These are phyloP conservation scores for Pocillopora damicornis DNA, from an alignment of 64 coral and sea anemone genomes.

Conservation along the genomic window DNA sequence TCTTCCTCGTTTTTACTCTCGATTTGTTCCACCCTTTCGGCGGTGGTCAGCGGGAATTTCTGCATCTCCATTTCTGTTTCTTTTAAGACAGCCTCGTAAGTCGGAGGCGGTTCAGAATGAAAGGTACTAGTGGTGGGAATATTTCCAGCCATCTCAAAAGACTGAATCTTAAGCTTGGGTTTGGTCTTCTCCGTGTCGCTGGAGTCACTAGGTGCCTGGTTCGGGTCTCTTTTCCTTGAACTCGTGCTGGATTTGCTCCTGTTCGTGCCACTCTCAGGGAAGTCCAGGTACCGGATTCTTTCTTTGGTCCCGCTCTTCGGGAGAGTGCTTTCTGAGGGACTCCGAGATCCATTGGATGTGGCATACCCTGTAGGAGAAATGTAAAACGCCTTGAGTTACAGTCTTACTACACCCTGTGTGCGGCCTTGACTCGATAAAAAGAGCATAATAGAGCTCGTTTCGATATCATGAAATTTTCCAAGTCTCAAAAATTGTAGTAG, in stretches of 20 bases:
- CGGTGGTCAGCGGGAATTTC: not conserved
- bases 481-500: no score
- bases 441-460: no score
- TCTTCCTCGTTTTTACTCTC: conserved; percentile 38
- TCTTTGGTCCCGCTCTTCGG: conserved; percentile 30
- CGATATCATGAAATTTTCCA: no score
- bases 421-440: not conserved
- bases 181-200: conserved; percentile 44
- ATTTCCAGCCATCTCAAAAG: conserved; percentile 81
- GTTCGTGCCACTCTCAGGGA: conserved; percentile 1
- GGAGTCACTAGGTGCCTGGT: conserved; percentile 35
- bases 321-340: conserved; percentile 52
- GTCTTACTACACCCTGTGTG: not conserved
- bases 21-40: conserved; percentile 23
- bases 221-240: conserved; percentile 24
- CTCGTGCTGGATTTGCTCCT: conserved; percentile 41
- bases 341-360: conserved; percentile 14
- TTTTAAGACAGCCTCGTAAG: conserved; percentile 73
- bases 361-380: not conserved
- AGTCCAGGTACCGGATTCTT: conserved; percentile 32
- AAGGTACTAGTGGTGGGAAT: conserved; percentile 53
- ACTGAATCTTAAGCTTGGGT: conserved; percentile 77
- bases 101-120: conserved; percentile 78
- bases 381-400: not conserved
- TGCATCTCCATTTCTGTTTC: conserved; percentile 58